Evolutionary conservation across 1,140 invertebrate species (phyloP).

Genomic region (Pomacea maculata): DNA sequence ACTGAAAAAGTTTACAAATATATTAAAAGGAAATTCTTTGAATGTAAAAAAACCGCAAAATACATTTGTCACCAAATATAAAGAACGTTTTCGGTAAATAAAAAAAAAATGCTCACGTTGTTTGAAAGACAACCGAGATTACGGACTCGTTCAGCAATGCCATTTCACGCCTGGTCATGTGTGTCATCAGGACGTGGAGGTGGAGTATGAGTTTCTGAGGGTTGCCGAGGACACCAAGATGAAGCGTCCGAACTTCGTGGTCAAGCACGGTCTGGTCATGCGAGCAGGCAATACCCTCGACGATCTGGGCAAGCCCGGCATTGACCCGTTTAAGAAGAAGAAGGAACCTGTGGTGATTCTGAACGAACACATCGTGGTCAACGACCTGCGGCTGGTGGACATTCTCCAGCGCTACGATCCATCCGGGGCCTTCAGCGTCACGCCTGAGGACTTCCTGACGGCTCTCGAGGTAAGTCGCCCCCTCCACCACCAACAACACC

Average conservation of each 20-base stretch:
- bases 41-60: background rate
- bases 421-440: constrained; percentile 43
- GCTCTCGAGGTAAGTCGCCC: constrained; percentile 52
- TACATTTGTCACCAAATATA: background rate
- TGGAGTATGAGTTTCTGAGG: constrained; percentile 62
- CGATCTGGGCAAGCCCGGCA: constrained; percentile 57
- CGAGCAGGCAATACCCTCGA: constrained; percentile 60
- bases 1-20: background rate
- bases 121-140: background rate
- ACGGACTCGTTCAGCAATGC: background rate
- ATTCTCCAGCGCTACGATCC: constrained; percentile 57
- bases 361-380: constrained; percentile 59
- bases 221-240: constrained; percentile 56
- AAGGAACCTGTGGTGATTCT: constrained; percentile 58
- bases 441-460: constrained; percentile 56
- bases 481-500: no score
- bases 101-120: no score
- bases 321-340: constrained; percentile 48
- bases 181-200: constrained; percentile 57
- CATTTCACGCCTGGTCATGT: background rate
- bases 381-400: constrained; percentile 57
- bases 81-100: background rate
- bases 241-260: constrained; percentile 51
- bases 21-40: constrained; percentile 7
- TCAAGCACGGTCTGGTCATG: constrained; percentile 55